Evolutionary conservation across 2,797 vertebrate species (phyloP), one percentile per base, ranked within the genome.

Genomic region (Carcharodon carcharias): DNA sequence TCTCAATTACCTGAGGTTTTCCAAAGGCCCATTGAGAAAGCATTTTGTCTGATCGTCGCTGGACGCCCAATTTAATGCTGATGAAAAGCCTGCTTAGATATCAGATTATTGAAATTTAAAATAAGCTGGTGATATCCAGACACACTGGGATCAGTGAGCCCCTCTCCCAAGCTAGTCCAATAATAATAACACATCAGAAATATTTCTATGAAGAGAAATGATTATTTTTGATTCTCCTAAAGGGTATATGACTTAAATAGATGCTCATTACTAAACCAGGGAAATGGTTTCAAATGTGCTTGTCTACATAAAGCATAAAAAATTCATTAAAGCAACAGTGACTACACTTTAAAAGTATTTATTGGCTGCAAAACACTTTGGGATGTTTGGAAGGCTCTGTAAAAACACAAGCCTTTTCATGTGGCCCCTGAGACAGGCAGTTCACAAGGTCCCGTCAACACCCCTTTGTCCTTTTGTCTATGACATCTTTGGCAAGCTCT

Each of bases 161-260:
- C 12, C 16, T 8, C 35, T n/a, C 61, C 61, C n/a, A 21, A 97
- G 97, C 40, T 80, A 96, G 96, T 94, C 96, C 97, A 0, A 97
- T 97, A 97, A 98, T 97, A 97, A 98, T 97, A 97, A 97, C 45
- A 89, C 28, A 96, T 96, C 97, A 97, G 97, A 97, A 97, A 98
- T 97, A 97, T 98, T 97, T 97, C 97, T 97, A 97, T 98, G 97
- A 98, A 96, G 97, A 96, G 97, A 97, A 96, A 97, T 97, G 97
- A 98, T 97, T 97, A 96, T 96, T 96, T 97, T 97, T 77, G 97
- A 97, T 97, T 97, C 97, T 97, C 61, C 96, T 96, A 96, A 96
- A 97, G 96, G 96, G 97, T 96, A 96, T 97, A 97, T 3, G 96
- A 96, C 96, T 96, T 71, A n/a, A 96, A 96, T 96, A 96, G 95